Percentiles rank a stretch among this genome's conserved stretches.
phyloP scores from a whole-genome alignment of 2,888 invertebrate genomes.

The Drosophila ustulata region DNA sequence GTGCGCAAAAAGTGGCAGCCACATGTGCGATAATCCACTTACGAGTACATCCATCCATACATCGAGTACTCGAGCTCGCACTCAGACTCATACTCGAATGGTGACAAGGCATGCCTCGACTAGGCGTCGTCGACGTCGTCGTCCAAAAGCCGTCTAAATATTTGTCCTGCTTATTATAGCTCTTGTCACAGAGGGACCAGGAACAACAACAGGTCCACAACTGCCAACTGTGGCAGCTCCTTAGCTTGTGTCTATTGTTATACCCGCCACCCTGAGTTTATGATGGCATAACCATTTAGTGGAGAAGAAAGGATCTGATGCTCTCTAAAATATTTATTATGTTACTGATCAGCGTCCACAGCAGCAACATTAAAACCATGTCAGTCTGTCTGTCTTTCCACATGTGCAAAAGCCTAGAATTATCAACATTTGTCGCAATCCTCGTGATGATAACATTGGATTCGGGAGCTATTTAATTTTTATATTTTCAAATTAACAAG shows the following conservation, averaged over 20 bases:
- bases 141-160: conserved; percentile 48
- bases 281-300: neutral
- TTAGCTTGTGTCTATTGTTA: conserved; percentile 36
- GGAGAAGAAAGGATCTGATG: too few species aligned
- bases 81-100: neutral
- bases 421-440: too few species aligned
- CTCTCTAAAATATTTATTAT: too few species aligned
- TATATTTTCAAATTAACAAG: too few species aligned
- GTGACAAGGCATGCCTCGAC: neutral
- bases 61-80: neutral
- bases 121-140: conserved; percentile 17
- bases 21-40: conserved; percentile 60
- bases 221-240: conserved; percentile 20
- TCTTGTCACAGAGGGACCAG: conserved; percentile 8
- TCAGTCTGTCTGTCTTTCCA: too few species aligned
- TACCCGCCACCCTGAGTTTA: neutral
- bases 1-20: conserved; percentile 56
- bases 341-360: too few species aligned
- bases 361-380: too few species aligned
- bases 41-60: conserved; percentile 17
- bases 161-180: conserved; percentile 42
- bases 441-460: too few species aligned
- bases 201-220: conserved; percentile 5
- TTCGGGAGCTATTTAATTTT: too few species aligned
- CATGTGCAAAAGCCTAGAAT: too few species aligned